phyloP scores from a whole-genome alignment of 2,797 vertebrate genomes.

The Eulemur albifrons region DNA sequence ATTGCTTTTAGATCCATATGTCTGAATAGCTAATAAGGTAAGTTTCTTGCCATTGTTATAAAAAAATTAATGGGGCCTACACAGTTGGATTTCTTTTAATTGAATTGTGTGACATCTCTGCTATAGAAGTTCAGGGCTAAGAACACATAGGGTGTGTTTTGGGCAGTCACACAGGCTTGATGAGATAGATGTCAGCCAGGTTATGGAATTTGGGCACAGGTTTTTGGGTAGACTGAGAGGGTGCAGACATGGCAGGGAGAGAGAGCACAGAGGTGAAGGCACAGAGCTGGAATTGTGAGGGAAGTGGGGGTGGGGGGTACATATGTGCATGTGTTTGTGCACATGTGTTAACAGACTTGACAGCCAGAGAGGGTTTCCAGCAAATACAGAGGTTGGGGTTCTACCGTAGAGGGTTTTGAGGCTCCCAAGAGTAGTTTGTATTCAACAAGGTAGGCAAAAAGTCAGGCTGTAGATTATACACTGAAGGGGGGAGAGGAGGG shows the following conservation, averaged over 20 bases:
- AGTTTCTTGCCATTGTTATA: conserved; percentile 30
- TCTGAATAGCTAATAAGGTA: conserved; percentile 4
- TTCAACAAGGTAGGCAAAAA: neutral
- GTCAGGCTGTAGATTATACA: neutral
- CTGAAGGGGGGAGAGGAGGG: neutral
- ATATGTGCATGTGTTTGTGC: neutral
- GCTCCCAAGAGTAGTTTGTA: neutral
- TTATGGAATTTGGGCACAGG: neutral
- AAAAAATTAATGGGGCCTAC: neutral
- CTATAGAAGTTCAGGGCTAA: neutral
- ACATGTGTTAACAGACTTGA: neutral
- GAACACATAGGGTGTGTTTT: neutral
- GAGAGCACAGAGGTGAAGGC: neutral
- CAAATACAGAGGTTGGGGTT: neutral
- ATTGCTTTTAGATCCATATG: neutral
- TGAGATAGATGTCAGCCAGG: neutral
- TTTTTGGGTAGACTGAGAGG: neutral
- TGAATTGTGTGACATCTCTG: neutral
- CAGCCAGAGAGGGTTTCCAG: neutral
- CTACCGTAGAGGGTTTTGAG: neutral
- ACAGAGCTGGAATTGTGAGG: neutral
- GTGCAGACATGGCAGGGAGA: neutral
- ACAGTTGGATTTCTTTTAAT: neutral
- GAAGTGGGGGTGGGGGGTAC: neutral
- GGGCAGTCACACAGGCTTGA: neutral